Percentiles rank a stretch among this genome's conserved stretches.
phyloP scores from a whole-genome alignment of 1,140 invertebrate genomes.

The Elymnias hypermnestra region DNA sequence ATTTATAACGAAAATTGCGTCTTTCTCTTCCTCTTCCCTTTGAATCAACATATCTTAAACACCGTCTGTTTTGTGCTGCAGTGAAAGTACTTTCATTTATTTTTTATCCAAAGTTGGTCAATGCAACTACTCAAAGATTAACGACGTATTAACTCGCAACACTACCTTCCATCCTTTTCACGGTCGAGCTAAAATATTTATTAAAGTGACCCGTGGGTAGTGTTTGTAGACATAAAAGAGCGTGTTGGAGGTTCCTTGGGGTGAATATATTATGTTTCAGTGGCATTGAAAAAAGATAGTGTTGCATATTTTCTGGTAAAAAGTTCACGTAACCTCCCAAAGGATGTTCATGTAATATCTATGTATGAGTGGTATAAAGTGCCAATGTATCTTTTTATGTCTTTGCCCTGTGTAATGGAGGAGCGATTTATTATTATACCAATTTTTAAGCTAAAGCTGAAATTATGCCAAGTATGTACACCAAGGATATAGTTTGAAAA shows the following conservation, averaged over 20 bases:
- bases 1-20: too few relatives aligned
- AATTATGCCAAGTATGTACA: too few relatives aligned
- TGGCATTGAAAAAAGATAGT: conserved; percentile 1
- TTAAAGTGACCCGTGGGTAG: conserved; percentile 33
- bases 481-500: too few relatives aligned
- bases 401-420: too few relatives aligned
- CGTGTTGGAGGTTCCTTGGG: conserved; percentile 23
- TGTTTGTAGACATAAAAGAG: conserved; percentile 28
- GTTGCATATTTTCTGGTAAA: not conserved
- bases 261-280: conserved; percentile 27
- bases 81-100: conserved; percentile 32
- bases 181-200: conserved; percentile 41
- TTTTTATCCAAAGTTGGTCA: conserved; percentile 22
- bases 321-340: not conserved
- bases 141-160: conserved; percentile 30
- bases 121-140: conserved; percentile 28
- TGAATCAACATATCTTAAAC: not conserved
- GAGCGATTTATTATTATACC: too few relatives aligned
- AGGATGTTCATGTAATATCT: not conserved
- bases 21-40: not conserved
- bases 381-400: too few relatives aligned
- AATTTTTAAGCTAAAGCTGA: too few relatives aligned
- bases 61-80: conserved; percentile 6
- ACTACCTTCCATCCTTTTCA: conserved; percentile 25
- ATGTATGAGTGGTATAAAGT: too few relatives aligned